Conservation (phyloP, 2,797 vertebrate species). For the Aulostomus chinensis region DNA sequence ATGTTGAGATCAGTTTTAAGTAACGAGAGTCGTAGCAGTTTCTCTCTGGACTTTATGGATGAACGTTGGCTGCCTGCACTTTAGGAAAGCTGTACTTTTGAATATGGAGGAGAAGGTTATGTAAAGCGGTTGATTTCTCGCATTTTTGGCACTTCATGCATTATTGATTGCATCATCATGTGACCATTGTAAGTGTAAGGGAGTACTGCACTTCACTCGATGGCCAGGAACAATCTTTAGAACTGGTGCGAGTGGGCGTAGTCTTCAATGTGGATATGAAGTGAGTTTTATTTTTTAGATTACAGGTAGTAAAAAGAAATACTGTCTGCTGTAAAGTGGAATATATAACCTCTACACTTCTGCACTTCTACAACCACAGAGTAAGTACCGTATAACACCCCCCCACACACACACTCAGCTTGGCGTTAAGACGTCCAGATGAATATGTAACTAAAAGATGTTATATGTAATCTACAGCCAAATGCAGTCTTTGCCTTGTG, state of each 20-base stretch:
- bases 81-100: constrained; percentile 9
- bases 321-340: constrained; percentile 24
- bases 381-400: constrained; percentile 53
- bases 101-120: constrained; percentile 1
- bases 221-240: constrained; percentile 11
- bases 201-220: not conserved
- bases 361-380: constrained; percentile 27
- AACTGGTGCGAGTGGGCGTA: not conserved
- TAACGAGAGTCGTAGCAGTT: constrained; percentile 4
- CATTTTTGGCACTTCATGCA: not conserved
- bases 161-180: constrained; percentile 43
- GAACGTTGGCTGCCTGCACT: not conserved
- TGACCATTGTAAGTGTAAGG: constrained; percentile 28
- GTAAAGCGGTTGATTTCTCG: constrained; percentile 11
- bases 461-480: not conserved
- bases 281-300: not conserved
- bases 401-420: not conserved
- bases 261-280: not conserved
- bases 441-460: constrained; percentile 1
- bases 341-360: constrained; percentile 23
- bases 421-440: not conserved
- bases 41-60: constrained; percentile 26
- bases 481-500: constrained; percentile 12
- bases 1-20: constrained; percentile 9
- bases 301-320: constrained; percentile 5